These are phyloP conservation scores for Ascidia mentula DNA, from an alignment of 23 tunicate species.

Conservation along the genomic window DNA sequence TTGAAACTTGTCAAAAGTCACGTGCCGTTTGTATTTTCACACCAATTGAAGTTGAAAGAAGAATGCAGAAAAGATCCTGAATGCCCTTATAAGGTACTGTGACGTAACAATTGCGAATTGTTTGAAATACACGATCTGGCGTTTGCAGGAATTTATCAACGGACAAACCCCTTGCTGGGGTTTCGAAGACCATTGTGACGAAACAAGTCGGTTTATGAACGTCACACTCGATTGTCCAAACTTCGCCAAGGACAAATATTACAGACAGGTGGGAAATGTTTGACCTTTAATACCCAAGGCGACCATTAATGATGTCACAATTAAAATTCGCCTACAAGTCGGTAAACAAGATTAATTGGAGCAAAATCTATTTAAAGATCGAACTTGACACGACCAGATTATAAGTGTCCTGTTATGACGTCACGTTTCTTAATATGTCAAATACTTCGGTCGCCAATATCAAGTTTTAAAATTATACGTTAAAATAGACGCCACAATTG, in stretches of 20 bases:
- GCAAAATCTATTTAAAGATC: too few relatives aligned
- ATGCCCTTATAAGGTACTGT: conserved; percentile 72
- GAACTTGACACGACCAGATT: too few relatives aligned
- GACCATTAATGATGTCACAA: not conserved
- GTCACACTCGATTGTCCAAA: conserved; percentile 51
- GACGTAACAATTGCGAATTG: not conserved
- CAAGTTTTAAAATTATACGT: too few relatives aligned
- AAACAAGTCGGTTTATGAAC: conserved; percentile 21
- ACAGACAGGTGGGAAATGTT: conserved; percentile 43
- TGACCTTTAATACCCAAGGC: not conserved
- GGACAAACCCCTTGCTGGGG: conserved; percentile 68
- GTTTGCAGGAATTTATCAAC: not conserved
- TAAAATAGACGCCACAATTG: not conserved
- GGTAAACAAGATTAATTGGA: not conserved
- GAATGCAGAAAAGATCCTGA: conserved; percentile 30
- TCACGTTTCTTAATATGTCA: too few relatives aligned
- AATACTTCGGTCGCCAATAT: too few relatives aligned
- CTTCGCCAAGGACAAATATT: conserved; percentile 42
- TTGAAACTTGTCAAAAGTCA: conserved; percentile 61
- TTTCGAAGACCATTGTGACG: conserved; percentile 60
- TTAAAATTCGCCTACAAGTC: not conserved
- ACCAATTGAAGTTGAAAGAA: conserved; percentile 18
- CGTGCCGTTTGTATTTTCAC: conserved; percentile 49
- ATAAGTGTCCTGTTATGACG: too few relatives aligned
- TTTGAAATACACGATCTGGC: not conserved